These are phyloP conservation scores for Otocyon megalotis DNA, from an alignment of 2,113 vertebrate genomes.

Conservation along the genomic window DNA sequence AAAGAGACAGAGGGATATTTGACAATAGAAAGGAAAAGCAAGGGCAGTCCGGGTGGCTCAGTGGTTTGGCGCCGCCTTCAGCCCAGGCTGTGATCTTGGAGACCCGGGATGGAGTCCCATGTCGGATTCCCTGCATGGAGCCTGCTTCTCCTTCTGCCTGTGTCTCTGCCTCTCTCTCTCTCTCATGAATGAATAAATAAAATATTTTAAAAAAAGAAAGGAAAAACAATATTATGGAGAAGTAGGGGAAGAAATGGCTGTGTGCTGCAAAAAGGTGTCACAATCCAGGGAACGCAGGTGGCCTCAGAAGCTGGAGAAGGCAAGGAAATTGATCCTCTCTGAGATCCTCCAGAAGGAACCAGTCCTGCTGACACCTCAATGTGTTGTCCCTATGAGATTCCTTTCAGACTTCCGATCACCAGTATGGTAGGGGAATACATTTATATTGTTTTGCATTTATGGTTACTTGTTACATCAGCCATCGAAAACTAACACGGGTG, in stretches of 20 bases:
- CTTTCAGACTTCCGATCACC: neutral
- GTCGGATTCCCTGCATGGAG: too few species aligned
- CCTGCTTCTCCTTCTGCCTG: too few species aligned
- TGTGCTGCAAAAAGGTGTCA: neutral
- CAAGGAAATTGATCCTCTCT: neutral
- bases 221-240: neutral
- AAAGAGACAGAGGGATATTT: neutral
- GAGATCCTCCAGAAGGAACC: neutral
- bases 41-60: too few species aligned
- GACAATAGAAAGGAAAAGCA: neutral
- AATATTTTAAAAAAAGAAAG: too few species aligned
- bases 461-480: neutral
- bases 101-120: too few species aligned
- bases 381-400: neutral
- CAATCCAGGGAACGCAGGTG: fast-evolving
- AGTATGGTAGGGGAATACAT: neutral
- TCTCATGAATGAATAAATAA: too few species aligned
- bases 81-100: too few species aligned
- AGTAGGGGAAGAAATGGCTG: neutral
- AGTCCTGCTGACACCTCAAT: neutral
- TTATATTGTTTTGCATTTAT: neutral
- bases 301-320: neutral
- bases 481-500: neutral
- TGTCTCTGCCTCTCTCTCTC: too few species aligned
- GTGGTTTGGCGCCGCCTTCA: too few species aligned